Base-by-base conservation (phyloP, 1,140 invertebrate species). In the Contarinia nasturtii region DNA sequence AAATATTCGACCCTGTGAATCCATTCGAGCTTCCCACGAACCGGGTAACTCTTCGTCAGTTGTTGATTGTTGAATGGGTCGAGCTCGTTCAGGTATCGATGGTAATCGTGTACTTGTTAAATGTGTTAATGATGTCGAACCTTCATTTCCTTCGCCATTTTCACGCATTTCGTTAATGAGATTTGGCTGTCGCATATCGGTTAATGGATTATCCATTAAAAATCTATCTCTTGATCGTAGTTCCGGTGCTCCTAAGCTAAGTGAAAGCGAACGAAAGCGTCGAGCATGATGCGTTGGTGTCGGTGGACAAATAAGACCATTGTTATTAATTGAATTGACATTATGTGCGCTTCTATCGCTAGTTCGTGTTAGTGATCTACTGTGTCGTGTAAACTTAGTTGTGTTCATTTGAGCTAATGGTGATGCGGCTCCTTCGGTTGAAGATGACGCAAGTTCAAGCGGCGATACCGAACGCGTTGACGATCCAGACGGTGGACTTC, bases 1-100 rank as follows among this genome's bases (percentile, higher is more conserved):
- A 61, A 94, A 92, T 45, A 92, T 80, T 40, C 88, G 70, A 1
- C 89, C 89, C 57, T 92, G 86, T 54, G 83, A 86, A 59, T 94
- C 89, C 65, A 91, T 87, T 44, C 89, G 73, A 1, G 89, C 88
- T 70, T 94, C 89, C 88, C 88, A 93, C 18, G 80, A 82, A 75
- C 85, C 76, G 36, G 87, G 88, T 50, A 92, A 61, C 17, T 86
- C 19, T 61, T 90, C 86, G 53, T 89, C 85, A 51, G 68, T 68
- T 42, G 76, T 77, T 14, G 65, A 65, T n/a, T 67, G 67, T 33
- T 64, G 65, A 2, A 64, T 64, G 27, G n/a, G 27, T 54, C 67
- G 63, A 45, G 71, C 75, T 51, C 79, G 67, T 55, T 81, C 83
- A n/a, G 76, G 81, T 55, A 81, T 85, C n/a, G 79, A 86, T 4